Percentiles rank a stretch among this genome's conserved stretches.
These are phyloP conservation scores for Cheirogaleus medius DNA, from an alignment of 2,113 vertebrate species.

Conservation along the genomic window DNA sequence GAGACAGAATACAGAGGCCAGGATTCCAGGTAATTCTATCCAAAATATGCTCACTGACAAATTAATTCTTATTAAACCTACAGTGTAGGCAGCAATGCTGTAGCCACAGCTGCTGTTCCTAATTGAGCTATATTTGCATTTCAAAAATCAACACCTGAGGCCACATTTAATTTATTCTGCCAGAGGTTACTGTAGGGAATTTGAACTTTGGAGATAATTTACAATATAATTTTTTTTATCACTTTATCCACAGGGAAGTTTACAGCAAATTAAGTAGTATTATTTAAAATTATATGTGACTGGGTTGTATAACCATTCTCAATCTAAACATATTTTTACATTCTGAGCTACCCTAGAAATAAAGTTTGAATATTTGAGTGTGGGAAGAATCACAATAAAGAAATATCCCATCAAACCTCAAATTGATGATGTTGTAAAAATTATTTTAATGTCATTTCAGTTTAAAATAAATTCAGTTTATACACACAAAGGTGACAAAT, in stretches of 20 bases:
- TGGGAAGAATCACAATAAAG: background rate
- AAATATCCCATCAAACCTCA: background rate
- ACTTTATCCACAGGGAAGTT: slow-evolving; percentile 31
- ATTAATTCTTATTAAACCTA: background rate
- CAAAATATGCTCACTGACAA: background rate
- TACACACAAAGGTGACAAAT: background rate
- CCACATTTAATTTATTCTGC: slow-evolving; percentile 53
- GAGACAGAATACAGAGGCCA: background rate
- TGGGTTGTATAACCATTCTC: background rate
- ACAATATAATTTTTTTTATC: slow-evolving; percentile 39
- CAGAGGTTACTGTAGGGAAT: slow-evolving; percentile 45
- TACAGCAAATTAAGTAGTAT: slow-evolving; percentile 35
- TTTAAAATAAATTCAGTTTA: background rate
- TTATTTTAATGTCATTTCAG: background rate
- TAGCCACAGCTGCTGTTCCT: slow-evolving; percentile 33
- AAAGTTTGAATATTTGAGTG: background rate
- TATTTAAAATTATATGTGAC: slow-evolving; percentile 34
- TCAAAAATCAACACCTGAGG: slow-evolving; percentile 56
- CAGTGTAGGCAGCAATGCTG: background rate
- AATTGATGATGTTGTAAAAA: background rate
- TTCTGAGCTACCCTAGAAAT: background rate
- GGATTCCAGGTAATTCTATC: background rate
- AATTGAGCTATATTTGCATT: slow-evolving; percentile 48
- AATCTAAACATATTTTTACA: background rate
- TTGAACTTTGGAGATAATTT: slow-evolving; percentile 56